Conservation (phyloP, 1,140 invertebrate species). For the Asbolus verrucosus region DNA sequence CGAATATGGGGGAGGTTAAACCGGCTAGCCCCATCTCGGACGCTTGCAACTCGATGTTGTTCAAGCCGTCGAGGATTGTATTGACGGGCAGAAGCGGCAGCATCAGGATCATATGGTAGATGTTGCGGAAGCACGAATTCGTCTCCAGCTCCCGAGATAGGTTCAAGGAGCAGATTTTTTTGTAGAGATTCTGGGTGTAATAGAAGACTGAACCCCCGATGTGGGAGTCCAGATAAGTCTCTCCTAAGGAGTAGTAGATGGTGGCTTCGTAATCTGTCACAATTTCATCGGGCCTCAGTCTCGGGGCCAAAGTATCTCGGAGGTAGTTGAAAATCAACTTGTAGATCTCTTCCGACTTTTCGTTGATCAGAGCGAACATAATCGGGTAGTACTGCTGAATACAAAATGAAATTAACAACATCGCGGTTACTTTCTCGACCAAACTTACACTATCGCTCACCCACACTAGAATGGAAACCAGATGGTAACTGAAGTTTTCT, state of each 20-base stretch:
- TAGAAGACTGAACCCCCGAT: conserved; percentile 61
- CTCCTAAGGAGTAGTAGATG: conserved; percentile 59
- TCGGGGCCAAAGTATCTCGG: conserved; percentile 54
- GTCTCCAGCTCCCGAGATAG: conserved; percentile 58
- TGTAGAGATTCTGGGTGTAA: conserved; percentile 61
- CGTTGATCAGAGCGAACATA: conserved; percentile 58
- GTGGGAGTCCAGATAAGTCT: conserved; percentile 57
- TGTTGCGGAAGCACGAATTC: conserved; percentile 57
- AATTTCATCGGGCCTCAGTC: conserved; percentile 59
- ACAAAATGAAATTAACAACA: conserved; percentile 8
- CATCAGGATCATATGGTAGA: conserved; percentile 61
- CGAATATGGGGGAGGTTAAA: conserved; percentile 52
- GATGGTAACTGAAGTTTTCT: conserved; percentile 57
- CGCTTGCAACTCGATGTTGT: conserved; percentile 58
- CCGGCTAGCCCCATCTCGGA: conserved; percentile 47
- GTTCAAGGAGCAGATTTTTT: conserved; percentile 59
- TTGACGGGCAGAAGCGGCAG: conserved; percentile 61
- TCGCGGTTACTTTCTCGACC: background rate
- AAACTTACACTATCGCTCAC: conserved; percentile 58
- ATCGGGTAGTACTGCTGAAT: conserved; percentile 60
- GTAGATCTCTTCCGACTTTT: conserved; percentile 58
- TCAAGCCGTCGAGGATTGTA: conserved; percentile 58
- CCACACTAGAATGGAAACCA: conserved; percentile 60
- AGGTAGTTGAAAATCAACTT: conserved; percentile 57
- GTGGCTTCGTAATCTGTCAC: conserved; percentile 60